A percentile compares a stretch with the other conserved stretches of the same genome.
Conservation (phyloP, 1,140 invertebrate genomes). For the Berghia stephanieae region DNA sequence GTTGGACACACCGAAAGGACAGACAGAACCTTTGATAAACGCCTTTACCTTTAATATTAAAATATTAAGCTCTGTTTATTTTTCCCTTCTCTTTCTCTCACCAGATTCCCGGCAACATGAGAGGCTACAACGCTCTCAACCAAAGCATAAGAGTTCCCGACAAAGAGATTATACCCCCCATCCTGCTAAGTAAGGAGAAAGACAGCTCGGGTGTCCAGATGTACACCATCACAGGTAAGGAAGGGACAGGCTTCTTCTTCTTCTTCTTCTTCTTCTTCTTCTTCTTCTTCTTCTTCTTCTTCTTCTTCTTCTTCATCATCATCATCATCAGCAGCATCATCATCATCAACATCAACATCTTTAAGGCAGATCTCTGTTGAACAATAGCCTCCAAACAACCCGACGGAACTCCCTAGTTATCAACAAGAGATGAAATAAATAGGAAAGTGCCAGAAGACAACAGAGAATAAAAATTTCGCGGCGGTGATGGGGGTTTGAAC, state of each 20-base stretch:
- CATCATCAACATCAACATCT: no score
- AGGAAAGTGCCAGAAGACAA: no score
- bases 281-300: neutral
- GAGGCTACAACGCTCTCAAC: slow-evolving; percentile 48
- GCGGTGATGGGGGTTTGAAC: no score
- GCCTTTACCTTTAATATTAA: neutral
- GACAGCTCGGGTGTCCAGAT: slow-evolving; percentile 36
- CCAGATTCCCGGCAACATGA: slow-evolving; percentile 52
- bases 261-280: neutral
- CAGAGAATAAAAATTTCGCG: no score
- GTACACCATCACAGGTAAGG: slow-evolving; percentile 50
- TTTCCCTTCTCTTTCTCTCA: slow-evolving; percentile 23
- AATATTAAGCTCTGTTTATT: neutral
- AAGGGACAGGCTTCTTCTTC: neutral
- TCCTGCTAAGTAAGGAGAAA: slow-evolving; percentile 41
- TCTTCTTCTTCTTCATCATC: neutral
- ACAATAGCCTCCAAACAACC: no score
- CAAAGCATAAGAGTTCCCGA: slow-evolving; percentile 46
- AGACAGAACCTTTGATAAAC: neutral
- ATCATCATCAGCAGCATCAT: no score
- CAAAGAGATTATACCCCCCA: slow-evolving; percentile 47
- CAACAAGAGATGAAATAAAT: no score
- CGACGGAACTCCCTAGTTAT: no score
- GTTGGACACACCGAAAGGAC: no score
- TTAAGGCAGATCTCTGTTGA: neutral